phyloP scores from a whole-genome alignment of 2,797 vertebrate species.

The Lindbergichthys nudifrons region DNA sequence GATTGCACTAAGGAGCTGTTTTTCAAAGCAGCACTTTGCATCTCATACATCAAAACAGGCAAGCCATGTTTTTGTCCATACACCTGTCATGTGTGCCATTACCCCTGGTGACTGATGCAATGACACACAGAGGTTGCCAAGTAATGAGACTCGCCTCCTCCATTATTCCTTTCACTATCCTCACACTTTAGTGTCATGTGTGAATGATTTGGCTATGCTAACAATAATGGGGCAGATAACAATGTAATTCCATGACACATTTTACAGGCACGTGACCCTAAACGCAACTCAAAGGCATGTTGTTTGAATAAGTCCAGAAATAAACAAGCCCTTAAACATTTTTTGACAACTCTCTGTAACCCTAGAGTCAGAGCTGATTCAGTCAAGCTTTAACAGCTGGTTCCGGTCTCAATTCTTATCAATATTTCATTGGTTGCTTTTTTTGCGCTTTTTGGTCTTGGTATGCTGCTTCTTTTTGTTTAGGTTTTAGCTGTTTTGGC shows the following conservation, averaged over 20 bases:
- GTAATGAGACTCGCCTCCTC: slow-evolving; percentile 32
- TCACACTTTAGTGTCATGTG: slow-evolving; percentile 15
- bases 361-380: slow-evolving; percentile 25
- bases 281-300: slow-evolving; percentile 40
- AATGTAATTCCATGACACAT: slow-evolving; percentile 52
- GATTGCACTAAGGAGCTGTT: slow-evolving; percentile 36
- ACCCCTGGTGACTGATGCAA: slow-evolving; percentile 55
- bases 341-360: slow-evolving; percentile 20
- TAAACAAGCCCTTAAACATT: slow-evolving; percentile 47
- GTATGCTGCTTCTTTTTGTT: too few relatives aligned
- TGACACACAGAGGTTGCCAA: slow-evolving; percentile 54
- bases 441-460: too few relatives aligned
- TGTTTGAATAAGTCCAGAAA: slow-evolving; percentile 46
- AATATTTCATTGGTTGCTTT: too few relatives aligned
- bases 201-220: slow-evolving; percentile 56
- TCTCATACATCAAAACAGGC: slow-evolving; percentile 56
- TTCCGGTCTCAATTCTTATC: too few relatives aligned
- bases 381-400: slow-evolving; percentile 12
- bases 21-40: slow-evolving; percentile 39
- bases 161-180: slow-evolving; percentile 26
- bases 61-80: slow-evolving; percentile 4
- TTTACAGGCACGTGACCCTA: slow-evolving; percentile 41
- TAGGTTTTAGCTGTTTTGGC: not conserved
- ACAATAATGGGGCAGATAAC: slow-evolving; percentile 54
- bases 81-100: slow-evolving; percentile 36